These are phyloP conservation scores for Fabriciana adippe DNA, from an alignment of 2,888 invertebrate genomes.

Conservation along the genomic window DNA sequence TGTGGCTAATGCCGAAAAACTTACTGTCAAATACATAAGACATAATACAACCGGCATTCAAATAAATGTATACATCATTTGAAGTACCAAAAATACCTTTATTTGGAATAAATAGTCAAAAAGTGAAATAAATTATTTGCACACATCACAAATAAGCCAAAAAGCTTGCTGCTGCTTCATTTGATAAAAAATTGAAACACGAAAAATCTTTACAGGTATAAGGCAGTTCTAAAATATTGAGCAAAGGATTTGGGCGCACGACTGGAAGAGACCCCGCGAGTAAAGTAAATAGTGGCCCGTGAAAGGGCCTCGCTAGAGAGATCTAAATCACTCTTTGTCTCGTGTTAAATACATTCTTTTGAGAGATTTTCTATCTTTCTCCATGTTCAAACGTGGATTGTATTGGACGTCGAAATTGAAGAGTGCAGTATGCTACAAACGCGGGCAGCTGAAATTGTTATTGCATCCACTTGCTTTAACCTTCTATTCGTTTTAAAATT, in stretches of 20 bases:
- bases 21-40: too few species aligned
- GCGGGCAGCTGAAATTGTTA: conserved; percentile 5
- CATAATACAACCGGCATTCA: too few species aligned
- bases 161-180: background rate
- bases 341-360: conserved; percentile 77
- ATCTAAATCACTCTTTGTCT: conserved; percentile 79
- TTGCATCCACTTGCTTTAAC: background rate
- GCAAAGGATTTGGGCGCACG: conserved; percentile 60
- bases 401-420: conserved; percentile 67
- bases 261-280: conserved; percentile 65
- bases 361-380: conserved; percentile 76
- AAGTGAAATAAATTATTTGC: too few species aligned
- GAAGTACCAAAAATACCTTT: too few species aligned
- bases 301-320: conserved; percentile 67
- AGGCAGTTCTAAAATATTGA: conserved; percentile 55
- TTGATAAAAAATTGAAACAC: conserved; percentile 23
- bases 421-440: conserved; percentile 42
- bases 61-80: too few species aligned
- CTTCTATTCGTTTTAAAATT: conserved; percentile 15
- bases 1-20: too few species aligned
- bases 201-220: conserved; percentile 27
- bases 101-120: too few species aligned
- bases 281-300: conserved; percentile 76
- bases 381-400: conserved; percentile 62
- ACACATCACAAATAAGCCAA: too few species aligned